Base-by-base conservation (phyloP, 2,888 invertebrate genomes). In the Steinernema carpocapsae region DNA sequence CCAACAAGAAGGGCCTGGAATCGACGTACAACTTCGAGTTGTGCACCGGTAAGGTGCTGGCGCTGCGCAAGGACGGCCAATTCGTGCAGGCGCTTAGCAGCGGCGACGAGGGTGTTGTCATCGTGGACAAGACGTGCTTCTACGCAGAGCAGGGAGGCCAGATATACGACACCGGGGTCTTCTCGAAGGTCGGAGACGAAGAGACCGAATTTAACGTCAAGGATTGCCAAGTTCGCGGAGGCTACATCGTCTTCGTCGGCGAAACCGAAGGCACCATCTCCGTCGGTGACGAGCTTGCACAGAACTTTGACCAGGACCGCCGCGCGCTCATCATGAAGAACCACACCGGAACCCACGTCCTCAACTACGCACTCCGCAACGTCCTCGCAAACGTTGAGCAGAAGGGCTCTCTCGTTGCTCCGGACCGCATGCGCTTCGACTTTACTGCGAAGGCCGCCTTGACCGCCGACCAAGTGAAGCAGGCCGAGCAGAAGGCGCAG, bases 81-180 rank as follows among this genome's bases (percentile, higher is more conserved):
- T 99, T 97, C 90, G 94, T 96, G 0, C 90, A 93, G 78, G 90
- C 92, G 88, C 93, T 95, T 24, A n/a, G 88, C 0, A 92, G 93
- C 37, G 95, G 95, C 0, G 92, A 94, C 86, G 94, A 94, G 88
- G 95, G 95, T 88, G 97, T 95, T 22, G 89, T 99, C 74, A 90
- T 99, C 79, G 90, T 99, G 76, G 94, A 99, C 88, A 91, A 91
- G 85, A 99, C 97, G 0, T 93, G 91, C 88, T 99, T 99, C 89
- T 99, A 99, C 89, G 97, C 99, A 0, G 99, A 99, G 89, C 95
- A 97, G 89, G 99, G 99, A 78, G 99, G 99, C 17, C 99, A 99
- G 90, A 96, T 95, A 85, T 96, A 92, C 88, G 99, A 99, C 88
- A 94, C 94, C 87, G 99, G 99, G 26, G 94, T 93, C 83, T 91